Evolutionary conservation across 2,113 vertebrate species (phyloP), one percentile per base, ranked within the genome.

Genomic region (Vanacampus margaritifer): DNA sequence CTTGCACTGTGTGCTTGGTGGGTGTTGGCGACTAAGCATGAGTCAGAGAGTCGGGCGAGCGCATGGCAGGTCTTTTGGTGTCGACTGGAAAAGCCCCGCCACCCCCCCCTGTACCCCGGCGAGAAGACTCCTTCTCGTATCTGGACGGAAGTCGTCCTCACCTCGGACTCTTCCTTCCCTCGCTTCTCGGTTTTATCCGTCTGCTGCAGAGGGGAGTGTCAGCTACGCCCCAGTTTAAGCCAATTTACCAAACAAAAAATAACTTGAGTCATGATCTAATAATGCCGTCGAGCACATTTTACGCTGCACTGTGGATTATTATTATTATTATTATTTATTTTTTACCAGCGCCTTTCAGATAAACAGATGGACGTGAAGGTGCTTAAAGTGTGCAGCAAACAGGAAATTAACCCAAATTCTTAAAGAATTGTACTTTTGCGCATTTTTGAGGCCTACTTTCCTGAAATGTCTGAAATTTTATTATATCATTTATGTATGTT

Each of bases 1-100:
- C 84, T 87, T 87, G 89, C 80, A 88, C 89, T 90, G 87, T 90
- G 86, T 88, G 85, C 80, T 37, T 79, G 80, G 81, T 84, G 86
- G 84, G 81, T 87, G 83, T 81, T 84, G 87, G 82, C 79, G 66
- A 77, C 84, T 87, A 83, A 86, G 86, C 86, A 83, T 90, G 89
- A 90, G 86, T 90, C 89, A 89, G 86, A 84, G 73, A 75, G 77
- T 69, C 68, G 80, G 79, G 79, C 74, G 81, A 78, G 81, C 75
- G 86, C 84, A 86, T 75, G 87, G 89, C 83, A 88, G 83, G 86
- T 88, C 87, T 85, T n/a, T 74, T 63, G 79, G 84, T 54, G 51
- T n/a, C n/a, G n/a, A n/a, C n/a, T n/a, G n/a, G n/a, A n/a, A n/a
- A n/a, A n/a, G n/a, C n/a, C n/a, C n/a, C n/a, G n/a, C n/a, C n/a